Evolutionary conservation across 2,113 vertebrate species (phyloP).

Genomic region (Strigops habroptila): DNA sequence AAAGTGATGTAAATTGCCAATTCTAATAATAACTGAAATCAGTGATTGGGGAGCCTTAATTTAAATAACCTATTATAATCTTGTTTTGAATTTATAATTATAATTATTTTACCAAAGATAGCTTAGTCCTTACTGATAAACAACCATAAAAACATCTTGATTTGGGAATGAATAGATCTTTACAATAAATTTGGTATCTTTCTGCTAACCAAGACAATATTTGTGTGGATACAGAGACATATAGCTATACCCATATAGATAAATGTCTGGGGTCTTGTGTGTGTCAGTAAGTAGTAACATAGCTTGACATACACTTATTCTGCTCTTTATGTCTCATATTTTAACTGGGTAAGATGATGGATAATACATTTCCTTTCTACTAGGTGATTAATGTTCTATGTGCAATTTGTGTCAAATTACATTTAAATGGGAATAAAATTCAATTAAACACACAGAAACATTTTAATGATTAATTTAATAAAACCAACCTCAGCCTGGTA

Average conservation of each 20-base stretch:
- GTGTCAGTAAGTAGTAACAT: neutral
- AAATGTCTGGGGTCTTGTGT: neutral
- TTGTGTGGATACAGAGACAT: neutral
- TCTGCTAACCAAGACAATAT: neutral
- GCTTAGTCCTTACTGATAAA: neutral
- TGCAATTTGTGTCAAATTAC: conserved; percentile 30
- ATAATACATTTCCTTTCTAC: neutral
- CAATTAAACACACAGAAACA: conserved; percentile 31
- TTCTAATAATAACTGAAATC: conserved; percentile 27
- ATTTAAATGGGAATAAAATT: conserved; percentile 51
- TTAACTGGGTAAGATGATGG: neutral
- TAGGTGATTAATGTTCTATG: conserved; percentile 27
- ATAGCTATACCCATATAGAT: neutral
- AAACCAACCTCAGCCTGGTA: neutral
- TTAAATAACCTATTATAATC: conserved; percentile 33
- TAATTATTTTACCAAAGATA: conserved; percentile 11
- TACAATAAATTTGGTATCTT: neutral
- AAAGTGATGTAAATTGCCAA: conserved; percentile 5
- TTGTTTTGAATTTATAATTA: neutral
- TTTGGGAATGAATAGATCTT: neutral
- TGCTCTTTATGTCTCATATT: neutral
- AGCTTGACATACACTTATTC: neutral
- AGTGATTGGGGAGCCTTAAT: neutral
- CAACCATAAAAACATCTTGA: neutral
- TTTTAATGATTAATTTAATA: conserved; percentile 34